Conservation (phyloP, 2,113 vertebrate genomes). For the Sula dactylatra region DNA sequence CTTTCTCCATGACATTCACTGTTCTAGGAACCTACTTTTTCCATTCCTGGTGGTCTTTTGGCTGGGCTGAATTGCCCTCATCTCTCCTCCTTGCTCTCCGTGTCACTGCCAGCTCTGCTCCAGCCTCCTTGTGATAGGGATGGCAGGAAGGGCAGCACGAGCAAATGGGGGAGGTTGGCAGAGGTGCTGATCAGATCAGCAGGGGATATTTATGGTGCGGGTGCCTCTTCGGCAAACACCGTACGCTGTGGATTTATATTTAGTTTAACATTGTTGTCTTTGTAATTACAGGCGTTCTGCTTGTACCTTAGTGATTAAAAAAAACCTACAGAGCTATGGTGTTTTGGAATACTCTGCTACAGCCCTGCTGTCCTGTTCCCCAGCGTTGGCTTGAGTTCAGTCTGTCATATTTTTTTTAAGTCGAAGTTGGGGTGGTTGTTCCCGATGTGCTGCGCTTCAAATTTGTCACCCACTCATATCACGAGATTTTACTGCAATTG, state of each 20-base stretch:
- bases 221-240: neutral
- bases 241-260: neutral
- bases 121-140: neutral
- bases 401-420: neutral
- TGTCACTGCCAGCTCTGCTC: neutral
- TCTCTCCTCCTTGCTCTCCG: neutral
- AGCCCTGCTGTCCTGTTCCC: neutral
- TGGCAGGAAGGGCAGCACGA: neutral
- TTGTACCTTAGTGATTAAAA: neutral
- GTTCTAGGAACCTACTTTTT: neutral
- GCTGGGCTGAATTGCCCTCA: neutral
- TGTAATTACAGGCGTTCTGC: neutral
- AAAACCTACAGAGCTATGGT: accelerated
- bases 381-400: neutral
- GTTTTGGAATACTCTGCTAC: neutral
- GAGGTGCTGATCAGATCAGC: neutral
- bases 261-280: neutral
- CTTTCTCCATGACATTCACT: neutral
- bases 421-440: neutral
- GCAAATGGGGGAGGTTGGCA: accelerated
- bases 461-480: conserved; percentile 27
- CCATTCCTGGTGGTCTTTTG: neutral
- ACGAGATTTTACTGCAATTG: conserved; percentile 35
- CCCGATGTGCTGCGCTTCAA: neutral
- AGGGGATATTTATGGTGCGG: neutral